These are phyloP conservation scores for Nothobranchius furzeri DNA, from an alignment of 2,113 vertebrate genomes.

Conservation along the genomic window DNA sequence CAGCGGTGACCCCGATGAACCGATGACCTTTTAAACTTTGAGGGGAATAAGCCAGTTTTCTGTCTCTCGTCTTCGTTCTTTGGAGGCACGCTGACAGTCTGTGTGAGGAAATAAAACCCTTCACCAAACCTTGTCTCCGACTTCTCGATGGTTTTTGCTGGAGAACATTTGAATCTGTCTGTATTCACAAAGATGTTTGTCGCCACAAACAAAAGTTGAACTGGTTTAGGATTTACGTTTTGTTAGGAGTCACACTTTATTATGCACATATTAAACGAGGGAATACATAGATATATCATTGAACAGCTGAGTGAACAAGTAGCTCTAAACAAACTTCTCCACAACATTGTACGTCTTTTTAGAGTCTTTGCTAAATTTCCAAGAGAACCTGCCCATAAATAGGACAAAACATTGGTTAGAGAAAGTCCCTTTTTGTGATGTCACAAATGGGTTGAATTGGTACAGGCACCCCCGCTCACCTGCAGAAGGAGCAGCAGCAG, in stretches of 20 bases:
- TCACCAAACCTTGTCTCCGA: background rate
- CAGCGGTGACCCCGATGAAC: constrained; percentile 26
- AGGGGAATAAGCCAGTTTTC: constrained; percentile 30
- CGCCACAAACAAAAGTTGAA: background rate
- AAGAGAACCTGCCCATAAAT: no score
- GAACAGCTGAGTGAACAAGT: no score
- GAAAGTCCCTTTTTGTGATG: no score
- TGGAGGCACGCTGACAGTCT: constrained; percentile 2
- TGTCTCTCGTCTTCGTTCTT: background rate
- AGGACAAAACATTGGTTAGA: no score
- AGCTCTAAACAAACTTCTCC: no score
- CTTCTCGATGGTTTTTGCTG: background rate
- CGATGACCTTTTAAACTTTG: constrained; percentile 37
- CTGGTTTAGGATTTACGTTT: background rate
- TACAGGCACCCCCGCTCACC: no score
- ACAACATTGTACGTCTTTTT: no score
- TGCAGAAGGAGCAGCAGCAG: no score
- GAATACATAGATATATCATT: no score
- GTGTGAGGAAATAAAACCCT: background rate
- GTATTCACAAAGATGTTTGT: background rate
- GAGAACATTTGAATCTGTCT: background rate
- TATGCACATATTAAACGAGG: no score
- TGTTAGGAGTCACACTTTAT: background rate
- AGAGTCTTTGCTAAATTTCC: no score
- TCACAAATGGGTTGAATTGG: no score